Evolutionary conservation across 2,888 invertebrate genomes (phyloP).

Genomic region (Andrena bicolor): DNA sequence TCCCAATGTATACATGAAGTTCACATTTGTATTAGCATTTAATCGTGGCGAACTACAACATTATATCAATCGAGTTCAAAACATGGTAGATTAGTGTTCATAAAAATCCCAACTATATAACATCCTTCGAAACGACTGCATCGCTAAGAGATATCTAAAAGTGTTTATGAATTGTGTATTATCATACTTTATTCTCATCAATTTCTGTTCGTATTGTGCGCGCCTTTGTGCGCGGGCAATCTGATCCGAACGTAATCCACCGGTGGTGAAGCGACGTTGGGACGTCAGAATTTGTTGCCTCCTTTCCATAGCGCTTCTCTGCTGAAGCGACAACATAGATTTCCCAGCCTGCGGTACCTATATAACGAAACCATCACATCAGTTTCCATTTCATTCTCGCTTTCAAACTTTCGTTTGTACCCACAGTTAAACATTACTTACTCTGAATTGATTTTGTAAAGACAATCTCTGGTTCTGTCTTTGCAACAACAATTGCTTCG

Average conservation of each 20-base stretch:
- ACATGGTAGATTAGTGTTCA: not conserved
- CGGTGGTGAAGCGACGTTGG: constrained; percentile 77
- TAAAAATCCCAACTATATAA: not conserved
- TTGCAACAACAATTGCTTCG: constrained; percentile 81
- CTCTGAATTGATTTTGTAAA: constrained; percentile 78
- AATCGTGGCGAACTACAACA: constrained; percentile 77
- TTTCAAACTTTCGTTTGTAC: no score
- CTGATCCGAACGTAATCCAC: constrained; percentile 82
- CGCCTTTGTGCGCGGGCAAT: constrained; percentile 81
- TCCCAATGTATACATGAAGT: constrained; percentile 79
- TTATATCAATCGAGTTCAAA: constrained; percentile 20
- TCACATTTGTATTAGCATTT: constrained; percentile 76
- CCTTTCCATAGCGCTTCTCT: constrained; percentile 75
- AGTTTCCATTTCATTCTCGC: not conserved
- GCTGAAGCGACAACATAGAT: constrained; percentile 75
- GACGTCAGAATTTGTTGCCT: constrained; percentile 79
- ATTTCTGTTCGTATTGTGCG: constrained; percentile 82
- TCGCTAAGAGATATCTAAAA: not conserved
- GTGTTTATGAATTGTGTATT: constrained; percentile 2
- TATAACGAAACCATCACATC: constrained; percentile 46
- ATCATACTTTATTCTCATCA: constrained; percentile 82
- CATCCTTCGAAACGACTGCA: not conserved
- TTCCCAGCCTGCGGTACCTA: constrained; percentile 76
- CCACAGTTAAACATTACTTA: constrained; percentile 59
- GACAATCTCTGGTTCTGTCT: constrained; percentile 79